phyloP scores from a whole-genome alignment of 2,797 vertebrate genomes.

The Dryobates pubescens region DNA sequence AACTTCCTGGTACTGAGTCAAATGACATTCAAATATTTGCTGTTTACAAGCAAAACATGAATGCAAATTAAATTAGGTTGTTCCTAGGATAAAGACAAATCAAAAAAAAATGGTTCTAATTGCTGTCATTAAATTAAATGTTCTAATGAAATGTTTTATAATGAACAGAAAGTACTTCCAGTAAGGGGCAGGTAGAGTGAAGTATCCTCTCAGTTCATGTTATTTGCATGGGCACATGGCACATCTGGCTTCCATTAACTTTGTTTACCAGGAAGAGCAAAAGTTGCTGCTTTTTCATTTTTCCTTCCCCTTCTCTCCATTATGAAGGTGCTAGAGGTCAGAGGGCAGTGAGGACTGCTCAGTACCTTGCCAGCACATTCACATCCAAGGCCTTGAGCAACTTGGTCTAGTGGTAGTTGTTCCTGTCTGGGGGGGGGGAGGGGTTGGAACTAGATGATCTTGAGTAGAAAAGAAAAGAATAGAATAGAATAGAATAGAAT shows the following conservation, averaged over 20 bases:
- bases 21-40: conserved; percentile 71
- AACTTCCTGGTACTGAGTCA: not conserved
- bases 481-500: no score
- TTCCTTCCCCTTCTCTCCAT: not conserved
- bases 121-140: not conserved
- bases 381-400: not conserved
- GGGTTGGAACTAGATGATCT: no score
- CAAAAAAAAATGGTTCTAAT: not conserved
- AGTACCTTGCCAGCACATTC: not conserved
- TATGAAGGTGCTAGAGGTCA: not conserved
- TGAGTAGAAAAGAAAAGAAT: no score
- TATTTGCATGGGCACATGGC: not conserved
- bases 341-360: not conserved
- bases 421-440: no score
- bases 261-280: not conserved
- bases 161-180: not conserved
- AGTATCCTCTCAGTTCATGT: not conserved
- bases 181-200: not conserved
- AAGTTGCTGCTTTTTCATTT: not conserved
- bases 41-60: conserved; percentile 31
- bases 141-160: not conserved
- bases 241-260: not conserved
- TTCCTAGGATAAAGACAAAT: conserved; percentile 41
- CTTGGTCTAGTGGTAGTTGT: no score
- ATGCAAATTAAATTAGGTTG: conserved; percentile 60